Conservation (phyloP, 2,113 vertebrate genomes). For the Dunckerocampus dactyliophorus region DNA sequence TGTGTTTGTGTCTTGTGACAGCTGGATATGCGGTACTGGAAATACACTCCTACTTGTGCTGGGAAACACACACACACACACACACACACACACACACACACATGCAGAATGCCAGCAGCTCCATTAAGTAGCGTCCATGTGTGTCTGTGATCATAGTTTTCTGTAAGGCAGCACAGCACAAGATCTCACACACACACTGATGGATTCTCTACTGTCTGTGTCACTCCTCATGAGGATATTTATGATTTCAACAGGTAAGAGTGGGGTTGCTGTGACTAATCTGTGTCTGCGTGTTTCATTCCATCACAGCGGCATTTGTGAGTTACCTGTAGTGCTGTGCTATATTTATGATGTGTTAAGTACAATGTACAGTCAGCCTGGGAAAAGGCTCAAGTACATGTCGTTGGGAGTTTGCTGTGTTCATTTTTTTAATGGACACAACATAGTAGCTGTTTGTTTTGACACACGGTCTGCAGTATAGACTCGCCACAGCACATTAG, state of each 20-base stretch:
- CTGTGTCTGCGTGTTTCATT: background rate
- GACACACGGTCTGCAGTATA: too few relatives aligned
- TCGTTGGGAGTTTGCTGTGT: too few relatives aligned
- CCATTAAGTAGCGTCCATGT: conserved; percentile 13
- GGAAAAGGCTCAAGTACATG: background rate
- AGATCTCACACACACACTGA: conserved; percentile 21
- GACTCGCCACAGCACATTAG: too few relatives aligned
- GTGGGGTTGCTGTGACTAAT: background rate
- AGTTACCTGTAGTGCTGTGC: background rate
- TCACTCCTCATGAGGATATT: conserved; percentile 40
- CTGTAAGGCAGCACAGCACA: conserved; percentile 15
- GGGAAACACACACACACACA: conserved; percentile 32
- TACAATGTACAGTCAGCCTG: background rate
- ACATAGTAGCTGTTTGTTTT: too few relatives aligned
- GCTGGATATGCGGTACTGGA: conserved; percentile 64
- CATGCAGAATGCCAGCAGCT: conserved; percentile 17
- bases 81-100: conserved; percentile 25
- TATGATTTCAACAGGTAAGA: conserved; percentile 57
- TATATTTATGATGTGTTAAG: background rate
- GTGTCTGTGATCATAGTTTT: conserved; percentile 26
- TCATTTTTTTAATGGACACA: too few relatives aligned
- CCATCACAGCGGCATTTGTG: background rate
- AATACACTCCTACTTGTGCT: conserved; percentile 55
- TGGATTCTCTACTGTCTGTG: conserved; percentile 46
- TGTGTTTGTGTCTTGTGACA: conserved; percentile 48